Base-by-base conservation (phyloP, 2,797 vertebrate species). In the Platalea minor region DNA sequence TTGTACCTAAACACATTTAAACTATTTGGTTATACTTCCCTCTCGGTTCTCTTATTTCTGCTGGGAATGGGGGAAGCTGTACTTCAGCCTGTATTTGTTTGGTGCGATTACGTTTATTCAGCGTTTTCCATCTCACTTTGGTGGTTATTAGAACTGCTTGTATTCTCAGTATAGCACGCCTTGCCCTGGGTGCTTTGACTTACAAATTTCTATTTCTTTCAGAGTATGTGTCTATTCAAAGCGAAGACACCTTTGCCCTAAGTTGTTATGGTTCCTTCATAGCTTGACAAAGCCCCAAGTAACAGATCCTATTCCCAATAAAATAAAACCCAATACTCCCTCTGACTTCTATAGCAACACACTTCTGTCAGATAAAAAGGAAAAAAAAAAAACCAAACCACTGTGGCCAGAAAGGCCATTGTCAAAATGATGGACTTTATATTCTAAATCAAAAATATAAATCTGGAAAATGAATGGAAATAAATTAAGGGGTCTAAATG, bases 381-480 rank as follows among this genome's bases (percentile, higher is more conserved):
- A 60, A 80, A 5, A 35, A 79, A 28, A 41, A n/a, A 33, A 54
- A 5, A 28, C 6, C 0, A 54, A 5, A 31, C 5, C 0, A 0
- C 3, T 28, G 13, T n/a, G 37, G 9, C 6, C 45, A 54, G 28
- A 63, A 76, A 20, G 17, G 5, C 7, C 8, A 13, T 20, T 74
- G 19, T 61, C 29, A 81, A 50, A 85, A 68, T 25, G 16, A 37
- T 2, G 4, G 31, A 28, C 13, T 83, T 89, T 5, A 35, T 72
- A 33, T 78, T 88, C 23, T 69, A 69, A 70, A 76, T 73, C 3
- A 82, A 65, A 91, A 35, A 50, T 28, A 41, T 12, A 26, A 41
- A 53, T 23, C 13, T 77, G 37, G 37, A 77, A 80, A 77, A 59
- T 37, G 4, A 67, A 41, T n/a, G 29, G 18, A 87, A 85, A 68